A percentile compares a stretch with the other conserved stretches of the same genome.
Evolutionary conservation across 2,888 invertebrate species (phyloP).

Genomic region (Scotopteryx bipunctaria): DNA sequence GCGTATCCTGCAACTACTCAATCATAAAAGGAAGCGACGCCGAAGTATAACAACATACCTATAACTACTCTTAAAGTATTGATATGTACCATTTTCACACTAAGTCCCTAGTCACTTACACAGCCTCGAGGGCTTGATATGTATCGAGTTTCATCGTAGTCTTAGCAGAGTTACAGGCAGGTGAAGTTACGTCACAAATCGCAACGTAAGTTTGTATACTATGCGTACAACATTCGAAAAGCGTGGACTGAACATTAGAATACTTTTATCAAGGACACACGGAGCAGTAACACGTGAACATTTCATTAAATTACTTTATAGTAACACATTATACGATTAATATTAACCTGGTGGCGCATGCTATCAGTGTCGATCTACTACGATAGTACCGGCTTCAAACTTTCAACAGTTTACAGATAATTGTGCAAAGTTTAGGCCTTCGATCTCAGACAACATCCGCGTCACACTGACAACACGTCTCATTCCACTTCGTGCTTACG

Average conservation of each 20-base stretch:
- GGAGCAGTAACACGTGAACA: conserved; percentile 1
- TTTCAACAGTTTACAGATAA: conserved; percentile 1
- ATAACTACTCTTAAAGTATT: conserved; percentile 67
- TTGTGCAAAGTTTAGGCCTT: conserved; percentile 15
- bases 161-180: conserved; percentile 47
- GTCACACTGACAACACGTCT: conserved; percentile 9
- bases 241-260: conserved; percentile 21
- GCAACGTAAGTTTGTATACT: conserved; percentile 35
- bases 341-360: not conserved
- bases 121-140: conserved; percentile 61
- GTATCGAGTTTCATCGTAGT: conserved; percentile 50
- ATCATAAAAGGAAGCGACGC: conserved; percentile 55
- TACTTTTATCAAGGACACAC: conserved; percentile 12
- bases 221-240: conserved; percentile 25
- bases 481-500: conserved; percentile 6
- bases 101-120: conserved; percentile 49
- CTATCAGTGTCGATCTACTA: conserved; percentile 6
- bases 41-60: conserved; percentile 78
- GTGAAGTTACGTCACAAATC: conserved; percentile 42
- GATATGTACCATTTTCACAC: conserved; percentile 53
- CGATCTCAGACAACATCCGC: conserved; percentile 4
- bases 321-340: conserved; percentile 12
- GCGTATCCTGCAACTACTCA: conserved; percentile 17
- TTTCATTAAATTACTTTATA: conserved; percentile 2
- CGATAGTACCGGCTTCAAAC: too few species aligned